These are phyloP conservation scores for Fabriciana adippe DNA, from an alignment of 2,888 invertebrate species.

Conservation along the genomic window DNA sequence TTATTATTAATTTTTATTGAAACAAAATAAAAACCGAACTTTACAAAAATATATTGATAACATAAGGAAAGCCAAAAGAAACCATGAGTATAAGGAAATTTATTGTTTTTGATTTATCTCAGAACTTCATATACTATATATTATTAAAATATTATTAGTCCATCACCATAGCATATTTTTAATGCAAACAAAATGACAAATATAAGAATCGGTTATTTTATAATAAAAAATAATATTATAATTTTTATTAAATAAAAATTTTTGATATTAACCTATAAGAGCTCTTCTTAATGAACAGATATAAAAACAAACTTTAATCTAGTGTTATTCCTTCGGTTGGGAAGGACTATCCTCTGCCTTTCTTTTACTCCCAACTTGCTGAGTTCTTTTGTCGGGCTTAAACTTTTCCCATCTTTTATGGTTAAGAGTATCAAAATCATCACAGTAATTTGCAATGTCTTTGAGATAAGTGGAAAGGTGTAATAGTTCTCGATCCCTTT, in stretches of 20 bases:
- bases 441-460: slow-evolving; percentile 89
- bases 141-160: too few species aligned
- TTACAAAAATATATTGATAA: too few species aligned
- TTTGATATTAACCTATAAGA: neutral
- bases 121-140: too few species aligned
- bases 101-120: too few species aligned
- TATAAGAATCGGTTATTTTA: too few species aligned
- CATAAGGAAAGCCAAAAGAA: too few species aligned
- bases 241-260: neutral
- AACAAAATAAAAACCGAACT: too few species aligned
- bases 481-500: slow-evolving; percentile 91
- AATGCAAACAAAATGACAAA: too few species aligned
- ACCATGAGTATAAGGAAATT: too few species aligned
- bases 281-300: slow-evolving; percentile 1
- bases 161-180: too few species aligned
- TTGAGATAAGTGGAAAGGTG: slow-evolving; percentile 91
- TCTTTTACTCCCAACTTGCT: slow-evolving; percentile 68
- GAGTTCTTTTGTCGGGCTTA: slow-evolving; percentile 72
- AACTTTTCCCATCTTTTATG: slow-evolving; percentile 96
- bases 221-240: too few species aligned
- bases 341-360: slow-evolving; percentile 75
- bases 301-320: slow-evolving; percentile 13
- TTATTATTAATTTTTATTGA: too few species aligned
- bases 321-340: slow-evolving; percentile 66
- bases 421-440: slow-evolving; percentile 92